phyloP scores from a whole-genome alignment of 1,140 invertebrate genomes.

The Stegodyphus dumicola region DNA sequence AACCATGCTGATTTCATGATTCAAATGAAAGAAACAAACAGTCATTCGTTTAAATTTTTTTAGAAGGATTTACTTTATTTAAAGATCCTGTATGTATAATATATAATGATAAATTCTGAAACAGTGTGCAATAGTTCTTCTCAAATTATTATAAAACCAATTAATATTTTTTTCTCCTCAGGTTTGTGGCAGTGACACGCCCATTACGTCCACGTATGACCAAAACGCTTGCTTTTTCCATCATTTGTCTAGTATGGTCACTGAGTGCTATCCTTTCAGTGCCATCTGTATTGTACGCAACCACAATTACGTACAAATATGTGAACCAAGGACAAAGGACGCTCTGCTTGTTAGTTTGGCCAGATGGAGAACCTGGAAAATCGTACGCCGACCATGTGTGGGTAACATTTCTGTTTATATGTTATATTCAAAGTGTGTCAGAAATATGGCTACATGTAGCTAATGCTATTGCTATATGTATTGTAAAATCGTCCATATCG shows the following conservation, averaged over 20 bases:
- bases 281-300: conserved; percentile 86
- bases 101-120: no score
- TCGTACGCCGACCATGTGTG: conserved; percentile 77
- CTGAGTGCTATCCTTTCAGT: conserved; percentile 80
- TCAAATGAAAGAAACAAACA: no score
- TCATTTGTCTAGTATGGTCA: conserved; percentile 84
- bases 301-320: conserved; percentile 76
- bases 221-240: conserved; percentile 79
- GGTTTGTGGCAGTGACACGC: conserved; percentile 91
- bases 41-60: no score
- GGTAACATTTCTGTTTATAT: conserved; percentile 66
- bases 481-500: no score
- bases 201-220: conserved; percentile 88
- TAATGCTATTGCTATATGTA: no score
- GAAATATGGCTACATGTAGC: no score
- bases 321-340: conserved; percentile 72
- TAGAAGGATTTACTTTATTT: no score
- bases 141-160: no score
- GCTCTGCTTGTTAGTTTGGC: conserved; percentile 77
- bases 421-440: no score
- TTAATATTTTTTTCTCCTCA: conserved; percentile 69
- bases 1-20: no score
- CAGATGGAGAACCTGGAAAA: conserved; percentile 73
- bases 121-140: no score
- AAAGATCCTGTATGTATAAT: no score